Base-by-base conservation (phyloP, 2,888 invertebrate species). In the Meiosimyza decipiens region DNA sequence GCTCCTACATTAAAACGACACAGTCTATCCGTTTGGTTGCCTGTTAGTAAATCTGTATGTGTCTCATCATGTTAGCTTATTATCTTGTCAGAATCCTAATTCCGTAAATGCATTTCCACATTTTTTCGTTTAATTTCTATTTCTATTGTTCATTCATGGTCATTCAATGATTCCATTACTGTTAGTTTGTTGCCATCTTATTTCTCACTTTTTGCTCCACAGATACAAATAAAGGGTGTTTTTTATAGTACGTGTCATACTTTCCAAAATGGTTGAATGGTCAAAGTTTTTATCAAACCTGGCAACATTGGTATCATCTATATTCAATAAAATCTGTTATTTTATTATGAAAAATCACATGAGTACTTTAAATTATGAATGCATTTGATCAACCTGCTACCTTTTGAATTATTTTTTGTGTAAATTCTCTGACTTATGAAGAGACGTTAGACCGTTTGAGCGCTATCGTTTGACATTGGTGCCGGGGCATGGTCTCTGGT, bases 101-200 rank as follows among this genome's bases (percentile, higher is more conserved):
- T 28, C 40, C 16, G 16, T 16, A 57, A 68, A 68, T 50, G 28
- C 68, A 57, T 57, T 57, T 57, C 52, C 40, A 54, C 40, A 3
- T 4, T 54, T 22, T 15, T 28, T 12, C 13, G 6, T 54, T 54
- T 12, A 12, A n/a, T 9, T 54, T 54, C 54, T 15, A 40, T 33
- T 28, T 12, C 28, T 40, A 16, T 52, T 54, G 22, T 54, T 18
- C 54, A 66, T 66, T 28, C 66, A 51, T 52, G 33, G n/a, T 28
- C 66, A 28, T 33, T 18, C 66, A 54, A 33, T 54, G 66, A 66
- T 52, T 66, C 51, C 54, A 66, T 28, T 52, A 15, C 22, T 7
- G 6, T 54, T 1, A 9, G 40, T 6, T 40, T 40, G 28, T 40
- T 40, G 1, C 40, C 9, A 7, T 1, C 40, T 28, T 40, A 5